These are phyloP conservation scores for Acanthurus lineatus DNA, from an alignment of 2,797 vertebrate genomes.

Conservation along the genomic window DNA sequence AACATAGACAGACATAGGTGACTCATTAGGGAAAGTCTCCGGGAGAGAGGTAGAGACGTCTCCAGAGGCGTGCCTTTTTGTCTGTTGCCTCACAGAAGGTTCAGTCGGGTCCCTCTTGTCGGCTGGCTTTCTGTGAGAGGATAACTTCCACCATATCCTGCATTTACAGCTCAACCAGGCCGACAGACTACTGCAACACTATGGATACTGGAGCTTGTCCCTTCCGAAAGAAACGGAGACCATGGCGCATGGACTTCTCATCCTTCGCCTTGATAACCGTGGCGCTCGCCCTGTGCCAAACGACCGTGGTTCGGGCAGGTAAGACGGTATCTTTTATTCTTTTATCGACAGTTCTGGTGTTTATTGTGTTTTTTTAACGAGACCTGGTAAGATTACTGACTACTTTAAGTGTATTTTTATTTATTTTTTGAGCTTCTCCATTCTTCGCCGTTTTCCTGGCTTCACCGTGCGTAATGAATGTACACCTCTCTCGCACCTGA, in stretches of 20 bases:
- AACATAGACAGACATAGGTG: constrained; percentile 64
- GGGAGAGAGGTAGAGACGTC: constrained; percentile 70
- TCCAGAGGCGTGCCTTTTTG: constrained; percentile 76
- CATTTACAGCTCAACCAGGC: constrained; percentile 69
- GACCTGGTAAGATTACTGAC: accelerated
- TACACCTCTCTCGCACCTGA: constrained; percentile 52
- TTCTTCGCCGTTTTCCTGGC: background rate
- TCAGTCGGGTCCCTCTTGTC: constrained; percentile 73
- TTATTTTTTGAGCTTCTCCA: background rate
- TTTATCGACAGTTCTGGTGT: background rate
- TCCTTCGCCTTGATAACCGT: constrained; percentile 79
- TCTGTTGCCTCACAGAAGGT: constrained; percentile 77
- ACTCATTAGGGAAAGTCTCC: constrained; percentile 68
- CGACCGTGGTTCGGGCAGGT: constrained; percentile 83
- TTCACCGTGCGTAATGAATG: constrained; percentile 19
- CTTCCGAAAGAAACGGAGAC: constrained; percentile 86
- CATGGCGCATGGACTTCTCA: constrained; percentile 80
- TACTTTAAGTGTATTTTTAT: background rate
- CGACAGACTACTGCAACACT: constrained; percentile 68
- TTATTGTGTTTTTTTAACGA: background rate
- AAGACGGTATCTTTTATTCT: constrained; percentile 54
- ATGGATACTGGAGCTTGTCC: constrained; percentile 86
- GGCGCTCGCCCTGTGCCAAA: constrained; percentile 78
- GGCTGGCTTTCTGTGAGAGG: constrained; percentile 82
- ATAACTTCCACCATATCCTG: constrained; percentile 74